phyloP scores from a whole-genome alignment of 2,888 invertebrate species.

The Trachelus troglodyta region DNA sequence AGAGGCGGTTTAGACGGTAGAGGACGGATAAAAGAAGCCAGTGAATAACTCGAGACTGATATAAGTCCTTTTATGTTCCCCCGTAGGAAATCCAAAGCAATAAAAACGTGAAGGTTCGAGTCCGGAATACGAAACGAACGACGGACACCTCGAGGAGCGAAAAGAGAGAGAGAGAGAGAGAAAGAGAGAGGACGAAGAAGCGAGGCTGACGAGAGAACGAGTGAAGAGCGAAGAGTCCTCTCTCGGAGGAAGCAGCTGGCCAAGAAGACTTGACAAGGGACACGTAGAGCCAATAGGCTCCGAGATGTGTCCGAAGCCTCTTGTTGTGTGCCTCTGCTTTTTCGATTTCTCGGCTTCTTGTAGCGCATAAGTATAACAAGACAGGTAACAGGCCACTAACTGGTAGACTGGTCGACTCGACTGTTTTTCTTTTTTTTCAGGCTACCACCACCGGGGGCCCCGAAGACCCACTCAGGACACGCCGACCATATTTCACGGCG shows the following conservation, averaged over 20 bases:
- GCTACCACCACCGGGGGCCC: not conserved
- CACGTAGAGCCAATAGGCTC: not conserved
- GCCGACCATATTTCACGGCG: not conserved
- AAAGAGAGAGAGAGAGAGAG: constrained; percentile 1
- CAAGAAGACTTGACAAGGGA: not conserved
- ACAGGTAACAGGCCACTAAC: constrained; percentile 15
- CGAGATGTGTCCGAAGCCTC: not conserved
- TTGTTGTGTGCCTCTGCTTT: not conserved
- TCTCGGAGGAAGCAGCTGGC: not conserved
- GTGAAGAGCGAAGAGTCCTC: not conserved
- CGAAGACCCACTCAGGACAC: not conserved
- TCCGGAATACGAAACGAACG: not conserved
- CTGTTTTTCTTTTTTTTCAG: not conserved
- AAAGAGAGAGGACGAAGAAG: not conserved
- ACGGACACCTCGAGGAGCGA: not conserved
- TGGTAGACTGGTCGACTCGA: constrained; percentile 7
- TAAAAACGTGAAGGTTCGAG: not conserved
- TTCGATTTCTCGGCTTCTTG: not conserved
- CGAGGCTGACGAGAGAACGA: no score
- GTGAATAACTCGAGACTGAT: not conserved
- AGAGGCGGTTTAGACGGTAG: not conserved
- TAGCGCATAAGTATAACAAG: constrained; percentile 17
- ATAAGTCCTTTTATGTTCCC: not conserved
- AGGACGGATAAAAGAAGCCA: not conserved
- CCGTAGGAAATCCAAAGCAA: not conserved